Evolutionary conservation across 2,797 vertebrate genomes (phyloP), one percentile per base, ranked within the genome.

Genomic region (Clangula hyemalis): DNA sequence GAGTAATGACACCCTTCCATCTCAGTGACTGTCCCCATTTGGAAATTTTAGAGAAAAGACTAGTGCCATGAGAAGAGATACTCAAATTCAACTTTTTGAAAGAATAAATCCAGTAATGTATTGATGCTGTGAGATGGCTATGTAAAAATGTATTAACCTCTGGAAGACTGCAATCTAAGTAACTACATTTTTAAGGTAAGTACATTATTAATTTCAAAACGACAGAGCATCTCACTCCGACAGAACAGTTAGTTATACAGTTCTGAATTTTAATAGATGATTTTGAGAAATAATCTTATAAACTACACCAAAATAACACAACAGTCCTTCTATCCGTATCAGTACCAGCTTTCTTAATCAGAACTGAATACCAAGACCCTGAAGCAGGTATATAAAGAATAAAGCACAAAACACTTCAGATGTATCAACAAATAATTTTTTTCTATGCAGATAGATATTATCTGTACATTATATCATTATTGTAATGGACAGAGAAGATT

Each of bases 381-480:
- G 8, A 28, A 41, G 6, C 8, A 77, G 2, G 5, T 11, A 57
- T 0, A 53, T 4, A 28, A 2, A 69, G 53, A 85, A 78, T 25
- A 64, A 82, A n/a, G 2, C 8, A 34, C 1, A 45, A 32, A 56
- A 56, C 20, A 54, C 53, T 47, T 45, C 15, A 66, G 32, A 32
- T 41, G 21, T 43, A 41, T 30, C 38, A 56, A 56, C 38, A 56
- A 56, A n/a, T 13, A 41, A 39, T 11, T 65, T 65, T 32, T 53
- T 36, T 39, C 28, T 39, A 32, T 0, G 10, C 4, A 56, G 12
- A 13, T 8, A 1, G 0, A 3, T 38, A 64, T n/a, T 19, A 75
- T 20, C 51, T 49, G 36, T 8, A 85, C 0, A 0, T 32, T 70
- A 28, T 60, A 69, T 13, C 21, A 32, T 34, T 65, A 65, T 1